Evolutionary conservation across 2,797 vertebrate species (phyloP).

Genomic region (Octomys mimax): DNA sequence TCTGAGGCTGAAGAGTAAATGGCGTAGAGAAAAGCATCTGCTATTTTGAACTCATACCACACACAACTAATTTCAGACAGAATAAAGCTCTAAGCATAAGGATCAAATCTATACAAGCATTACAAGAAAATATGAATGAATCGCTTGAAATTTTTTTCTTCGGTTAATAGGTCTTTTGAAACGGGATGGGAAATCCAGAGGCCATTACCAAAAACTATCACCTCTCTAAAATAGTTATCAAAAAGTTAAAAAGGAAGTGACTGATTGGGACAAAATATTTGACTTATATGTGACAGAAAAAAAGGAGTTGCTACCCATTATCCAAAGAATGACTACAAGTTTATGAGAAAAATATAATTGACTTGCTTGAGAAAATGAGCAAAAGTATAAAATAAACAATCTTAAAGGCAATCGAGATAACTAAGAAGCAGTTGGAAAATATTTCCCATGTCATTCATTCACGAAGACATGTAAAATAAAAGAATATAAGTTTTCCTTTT

Average conservation of each 20-base stretch:
- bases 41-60: conserved; percentile 58
- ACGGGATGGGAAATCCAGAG: not conserved
- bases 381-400: conserved; percentile 56
- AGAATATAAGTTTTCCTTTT: conserved; percentile 7
- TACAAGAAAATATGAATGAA: conserved; percentile 39
- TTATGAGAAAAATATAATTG: conserved; percentile 59
- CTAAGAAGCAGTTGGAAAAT: conserved; percentile 38
- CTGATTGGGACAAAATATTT: conserved; percentile 40
- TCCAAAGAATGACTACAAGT: conserved; percentile 17
- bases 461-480: not conserved
- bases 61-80: conserved; percentile 72
- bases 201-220: conserved; percentile 9
- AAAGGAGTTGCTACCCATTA: not conserved
- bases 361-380: conserved; percentile 7
- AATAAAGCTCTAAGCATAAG: conserved; percentile 65
- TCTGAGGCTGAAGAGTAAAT: conserved; percentile 19
- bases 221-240: not conserved
- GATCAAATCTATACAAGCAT: conserved; percentile 35
- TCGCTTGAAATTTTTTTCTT: not conserved
- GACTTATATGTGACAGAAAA: conserved; percentile 13
- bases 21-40: conserved; percentile 49
- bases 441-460: not conserved
- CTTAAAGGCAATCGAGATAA: conserved; percentile 10
- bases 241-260: conserved; percentile 45
- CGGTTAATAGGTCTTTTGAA: conserved; percentile 49